Evolutionary conservation across 2,113 vertebrate species (phyloP), one percentile per base, ranked within the genome.

Genomic region (Eptatretus burgeri): DNA sequence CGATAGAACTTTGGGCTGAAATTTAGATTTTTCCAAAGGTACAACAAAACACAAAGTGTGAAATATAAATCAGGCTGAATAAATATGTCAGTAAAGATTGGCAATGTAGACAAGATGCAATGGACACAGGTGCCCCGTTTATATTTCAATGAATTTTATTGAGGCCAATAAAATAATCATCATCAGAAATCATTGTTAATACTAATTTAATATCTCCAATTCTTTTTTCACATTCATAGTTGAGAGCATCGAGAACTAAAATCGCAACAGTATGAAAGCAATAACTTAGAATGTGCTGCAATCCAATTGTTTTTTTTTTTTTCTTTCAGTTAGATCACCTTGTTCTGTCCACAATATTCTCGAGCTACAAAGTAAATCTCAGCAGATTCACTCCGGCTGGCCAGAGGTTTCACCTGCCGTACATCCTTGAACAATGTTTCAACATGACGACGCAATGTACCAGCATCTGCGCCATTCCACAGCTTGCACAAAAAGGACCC

Each of bases 401-500:
- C 81, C 62, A 73, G 71, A 12, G 86, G 87, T 66, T 93, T 98
- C 49, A 98, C 5, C 5, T 67, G 74, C 67, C 71, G 79, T 17
- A 80, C 78, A 0, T 73, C 74, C 2, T 69, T 68, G 68, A 98
- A 98, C 11, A 69, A 69, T 14, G 69, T 65, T 1, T 67, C 68
- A 63, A 98, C 77, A 16, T 68, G 77, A 50, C 71, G 75, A 51
- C 78, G 78, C 50, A 96, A 74, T 2, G 68, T 69, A 4, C 5
- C 60, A 49, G 77, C 72, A 2, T 80, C 72, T 0, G 65, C 68
- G 14, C 89, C 89, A 14, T 89, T 82, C 89, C 85, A 98, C 67
- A 78, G 82, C 69, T 96, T 98, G 70, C 86, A 96, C 0, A 98
- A 69, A 62, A 98, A 68, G 0, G 74, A 75, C 4, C 91, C 87